Evolutionary conservation across 2,113 vertebrate genomes (phyloP).

Genomic region (Lasiurus cinereus): DNA sequence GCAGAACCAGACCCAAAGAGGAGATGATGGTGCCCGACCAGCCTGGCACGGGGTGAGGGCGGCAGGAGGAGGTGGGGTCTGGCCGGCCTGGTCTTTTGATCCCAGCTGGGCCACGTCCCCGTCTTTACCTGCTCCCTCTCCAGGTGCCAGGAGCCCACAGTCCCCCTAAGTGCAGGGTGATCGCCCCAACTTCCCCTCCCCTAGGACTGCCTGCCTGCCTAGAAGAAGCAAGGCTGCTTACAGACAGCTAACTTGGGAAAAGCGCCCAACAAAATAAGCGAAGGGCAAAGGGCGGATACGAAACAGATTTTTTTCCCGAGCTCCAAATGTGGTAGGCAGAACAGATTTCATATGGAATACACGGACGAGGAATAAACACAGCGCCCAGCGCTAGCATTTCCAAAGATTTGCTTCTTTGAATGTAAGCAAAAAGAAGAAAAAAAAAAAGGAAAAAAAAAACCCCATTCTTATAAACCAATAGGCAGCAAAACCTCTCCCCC

Average conservation of each 20-base stretch:
- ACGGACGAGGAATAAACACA: conserved; percentile 81
- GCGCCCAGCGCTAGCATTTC: conserved; percentile 69
- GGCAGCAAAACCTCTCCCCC: conserved; percentile 68
- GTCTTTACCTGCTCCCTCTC: background rate
- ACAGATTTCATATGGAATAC: conserved; percentile 85
- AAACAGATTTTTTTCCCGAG: conserved; percentile 82
- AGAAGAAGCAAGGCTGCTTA: conserved; percentile 66
- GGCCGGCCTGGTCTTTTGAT: background rate
- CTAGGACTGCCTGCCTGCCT: background rate
- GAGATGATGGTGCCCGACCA: background rate
- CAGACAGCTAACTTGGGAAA: conserved; percentile 59
- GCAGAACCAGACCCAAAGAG: background rate
- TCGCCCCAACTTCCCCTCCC: background rate
- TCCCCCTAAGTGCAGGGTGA: background rate
- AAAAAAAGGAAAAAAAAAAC: background rate
- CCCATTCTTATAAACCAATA: conserved; percentile 76
- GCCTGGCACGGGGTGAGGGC: background rate
- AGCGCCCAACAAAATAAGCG: conserved; percentile 77
- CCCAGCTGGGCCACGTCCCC: background rate
- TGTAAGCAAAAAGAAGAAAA: conserved; percentile 69
- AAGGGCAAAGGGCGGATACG: conserved; percentile 82
- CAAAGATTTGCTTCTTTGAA: conserved; percentile 76
- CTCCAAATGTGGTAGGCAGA: conserved; percentile 81
- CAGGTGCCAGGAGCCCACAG: background rate
- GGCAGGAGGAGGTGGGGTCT: background rate